phyloP scores from a whole-genome alignment of 1,140 invertebrate genomes.

The Drosophila repleta region DNA sequence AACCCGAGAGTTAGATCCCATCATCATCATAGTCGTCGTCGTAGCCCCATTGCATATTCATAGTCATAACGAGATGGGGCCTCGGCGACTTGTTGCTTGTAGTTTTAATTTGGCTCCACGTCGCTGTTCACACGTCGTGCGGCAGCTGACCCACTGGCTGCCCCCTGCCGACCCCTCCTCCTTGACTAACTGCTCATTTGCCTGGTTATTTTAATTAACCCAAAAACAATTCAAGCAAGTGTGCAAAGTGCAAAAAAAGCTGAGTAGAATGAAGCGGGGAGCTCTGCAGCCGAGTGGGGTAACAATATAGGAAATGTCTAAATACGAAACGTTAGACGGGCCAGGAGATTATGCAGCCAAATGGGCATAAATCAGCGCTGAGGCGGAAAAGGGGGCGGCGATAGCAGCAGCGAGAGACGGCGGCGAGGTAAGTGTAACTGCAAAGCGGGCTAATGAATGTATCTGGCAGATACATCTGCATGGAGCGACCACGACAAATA shows the following conservation, averaged over 20 bases:
- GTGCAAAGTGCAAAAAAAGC: conserved; percentile 49
- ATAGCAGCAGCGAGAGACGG: not conserved
- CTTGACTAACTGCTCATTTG: conserved; percentile 66
- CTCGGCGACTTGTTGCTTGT: conserved; percentile 20
- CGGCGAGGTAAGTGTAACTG: conserved; percentile 40
- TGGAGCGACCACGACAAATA: conserved; percentile 67
- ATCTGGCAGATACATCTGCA: conserved; percentile 77
- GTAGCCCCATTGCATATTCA: conserved; percentile 66
- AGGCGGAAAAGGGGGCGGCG: not conserved
- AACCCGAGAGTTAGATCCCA: conserved; percentile 33
- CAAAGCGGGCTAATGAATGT: conserved; percentile 79
- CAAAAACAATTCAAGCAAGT: conserved; percentile 43
- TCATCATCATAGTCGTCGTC: conserved; percentile 56
- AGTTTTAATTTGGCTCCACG: conserved; percentile 39
- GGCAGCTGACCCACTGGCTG: conserved; percentile 40
- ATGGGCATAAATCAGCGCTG: conserved; percentile 65
- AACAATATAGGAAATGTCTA: conserved; percentile 76
- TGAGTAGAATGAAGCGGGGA: conserved; percentile 6
- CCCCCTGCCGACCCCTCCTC: not conserved
- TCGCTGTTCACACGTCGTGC: conserved; percentile 46
- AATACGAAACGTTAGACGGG: conserved; percentile 37
- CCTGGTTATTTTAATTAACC: conserved; percentile 74
- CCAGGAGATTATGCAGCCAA: conserved; percentile 59
- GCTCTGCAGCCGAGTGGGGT: conserved; percentile 39
- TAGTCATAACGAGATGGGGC: conserved; percentile 56